Evolutionary conservation across 2,888 invertebrate genomes (phyloP).

Genomic region (Cephus pygmeus): DNA sequence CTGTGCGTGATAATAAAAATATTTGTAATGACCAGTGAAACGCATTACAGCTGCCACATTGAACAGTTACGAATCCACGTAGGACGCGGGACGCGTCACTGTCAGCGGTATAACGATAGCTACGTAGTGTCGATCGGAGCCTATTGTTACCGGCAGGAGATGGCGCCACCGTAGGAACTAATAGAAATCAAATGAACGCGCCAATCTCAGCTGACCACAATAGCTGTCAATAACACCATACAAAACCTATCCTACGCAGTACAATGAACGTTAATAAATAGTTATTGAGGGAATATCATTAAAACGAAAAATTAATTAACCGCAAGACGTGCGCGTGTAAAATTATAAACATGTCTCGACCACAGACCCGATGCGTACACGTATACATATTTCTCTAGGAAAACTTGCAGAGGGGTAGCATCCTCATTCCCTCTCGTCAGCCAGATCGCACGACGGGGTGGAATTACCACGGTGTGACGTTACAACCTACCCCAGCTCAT

Average conservation of each 20-base stretch:
- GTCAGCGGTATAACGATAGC: not conserved
- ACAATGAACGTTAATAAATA: not conserved
- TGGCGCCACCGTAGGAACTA: too few species aligned
- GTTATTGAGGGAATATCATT: not conserved
- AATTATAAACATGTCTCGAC: not conserved
- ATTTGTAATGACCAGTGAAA: not conserved
- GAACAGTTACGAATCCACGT: not conserved
- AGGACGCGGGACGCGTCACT: not conserved
- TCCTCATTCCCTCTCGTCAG: not conserved
- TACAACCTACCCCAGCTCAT: conserved; percentile 14
- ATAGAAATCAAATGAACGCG: too few species aligned
- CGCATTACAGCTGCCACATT: not conserved
- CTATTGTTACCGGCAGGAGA: too few species aligned
- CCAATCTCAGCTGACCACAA: too few species aligned
- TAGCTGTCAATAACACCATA: not conserved
- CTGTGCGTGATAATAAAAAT: not conserved
- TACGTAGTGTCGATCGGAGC: too few species aligned
- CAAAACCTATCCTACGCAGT: not conserved
- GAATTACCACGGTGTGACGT: conserved; percentile 18
- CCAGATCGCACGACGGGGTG: conserved; percentile 12
- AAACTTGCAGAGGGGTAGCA: not conserved
- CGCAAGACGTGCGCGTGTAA: not conserved
- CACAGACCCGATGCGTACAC: not conserved
- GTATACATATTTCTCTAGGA: not conserved
- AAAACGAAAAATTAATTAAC: not conserved